Base-by-base conservation (phyloP, 2,113 vertebrate genomes). In the Ammodytes marinus region DNA sequence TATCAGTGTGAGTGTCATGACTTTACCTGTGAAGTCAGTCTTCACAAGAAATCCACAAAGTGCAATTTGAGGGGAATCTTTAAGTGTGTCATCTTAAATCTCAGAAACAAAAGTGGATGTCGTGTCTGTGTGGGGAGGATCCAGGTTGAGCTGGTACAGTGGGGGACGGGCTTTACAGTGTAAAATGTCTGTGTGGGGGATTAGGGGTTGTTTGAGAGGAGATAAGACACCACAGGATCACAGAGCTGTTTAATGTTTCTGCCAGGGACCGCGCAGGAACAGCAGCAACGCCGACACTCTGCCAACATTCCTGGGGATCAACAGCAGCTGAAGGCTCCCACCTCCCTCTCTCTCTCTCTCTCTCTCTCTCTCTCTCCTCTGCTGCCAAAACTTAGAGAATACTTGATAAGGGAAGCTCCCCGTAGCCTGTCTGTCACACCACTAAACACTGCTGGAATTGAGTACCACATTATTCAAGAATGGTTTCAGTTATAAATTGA, bases 201-300 rank as follows among this genome's bases (percentile, higher is more conserved):
- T 95, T 94, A 92, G 37, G 27, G 64, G 69, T 79, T 91, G 91
- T 91, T 84, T 92, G 83, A 92, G 83, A 83, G 82, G 70, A 92
- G 91, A 95, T 93, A 92, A 91, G 89, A 90, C 82, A 79, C 58
- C 50, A 59, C 43, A 8, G 88, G 89, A 94, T 94, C 90, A 93
- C 79, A 91, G 90, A 2, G 35, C 83, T 81, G 86, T 88, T 93
- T 90, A 95, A 93, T 73, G 75, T 90, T 70, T 88, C 89, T 89
- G 85, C 71, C 88, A 84, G 72, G 86, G 84, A 80, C 90, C 84
- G 86, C 50, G 67, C 61, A 77, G 82, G 83, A 89, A 83, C 77
- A 80, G 78, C 74, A 88, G 78, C 75, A 63, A 74, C 9, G 49
- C 61, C 63, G 39, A 83, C 58, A 54, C 84, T 68, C 58, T 81